Percentiles rank a stretch among this genome's conserved stretches.
These are phyloP conservation scores for Trachelus stipa DNA, from an alignment of 2,888 invertebrate species.

Conservation along the genomic window DNA sequence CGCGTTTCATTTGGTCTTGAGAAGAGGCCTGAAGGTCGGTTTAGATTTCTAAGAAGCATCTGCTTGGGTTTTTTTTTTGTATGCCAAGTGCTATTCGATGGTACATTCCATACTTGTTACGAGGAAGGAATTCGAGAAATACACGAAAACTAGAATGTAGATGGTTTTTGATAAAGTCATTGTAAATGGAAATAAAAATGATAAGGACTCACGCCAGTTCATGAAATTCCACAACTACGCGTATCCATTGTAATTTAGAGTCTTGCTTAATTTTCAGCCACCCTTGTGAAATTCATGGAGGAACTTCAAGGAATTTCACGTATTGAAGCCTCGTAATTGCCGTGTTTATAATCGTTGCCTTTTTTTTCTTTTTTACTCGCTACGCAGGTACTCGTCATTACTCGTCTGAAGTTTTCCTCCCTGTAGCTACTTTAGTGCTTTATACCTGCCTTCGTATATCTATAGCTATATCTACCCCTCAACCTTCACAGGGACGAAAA, in stretches of 20 bases:
- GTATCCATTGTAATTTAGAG: not conserved
- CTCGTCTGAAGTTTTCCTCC: not conserved
- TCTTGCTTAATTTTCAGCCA: not conserved
- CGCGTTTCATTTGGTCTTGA: not conserved
- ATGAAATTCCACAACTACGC: not conserved
- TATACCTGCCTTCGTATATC: not conserved
- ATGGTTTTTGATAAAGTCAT: too few species aligned
- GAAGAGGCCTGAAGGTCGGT: not conserved
- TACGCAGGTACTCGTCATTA: slow-evolving; percentile 1
- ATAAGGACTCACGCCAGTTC: not conserved
- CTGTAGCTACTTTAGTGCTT: not conserved
- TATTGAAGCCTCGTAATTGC: slow-evolving; percentile 49
- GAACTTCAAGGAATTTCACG: slow-evolving; percentile 35
- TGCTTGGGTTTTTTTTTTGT: too few species aligned
- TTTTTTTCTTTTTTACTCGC: slow-evolving; percentile 28
- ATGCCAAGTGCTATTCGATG: too few species aligned
- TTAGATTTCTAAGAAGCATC: not conserved
- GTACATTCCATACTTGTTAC: too few species aligned
- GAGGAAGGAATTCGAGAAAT: too few species aligned
- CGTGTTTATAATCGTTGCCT: slow-evolving; percentile 57
- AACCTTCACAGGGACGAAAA: slow-evolving; percentile 36
- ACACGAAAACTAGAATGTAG: too few species aligned
- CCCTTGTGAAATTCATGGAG: slow-evolving; percentile 6
- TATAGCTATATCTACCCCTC: slow-evolving; percentile 24
- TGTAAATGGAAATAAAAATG: not conserved